These are phyloP conservation scores for Gorsachius goisagi DNA, from an alignment of 2,113 vertebrate species.

Conservation along the genomic window DNA sequence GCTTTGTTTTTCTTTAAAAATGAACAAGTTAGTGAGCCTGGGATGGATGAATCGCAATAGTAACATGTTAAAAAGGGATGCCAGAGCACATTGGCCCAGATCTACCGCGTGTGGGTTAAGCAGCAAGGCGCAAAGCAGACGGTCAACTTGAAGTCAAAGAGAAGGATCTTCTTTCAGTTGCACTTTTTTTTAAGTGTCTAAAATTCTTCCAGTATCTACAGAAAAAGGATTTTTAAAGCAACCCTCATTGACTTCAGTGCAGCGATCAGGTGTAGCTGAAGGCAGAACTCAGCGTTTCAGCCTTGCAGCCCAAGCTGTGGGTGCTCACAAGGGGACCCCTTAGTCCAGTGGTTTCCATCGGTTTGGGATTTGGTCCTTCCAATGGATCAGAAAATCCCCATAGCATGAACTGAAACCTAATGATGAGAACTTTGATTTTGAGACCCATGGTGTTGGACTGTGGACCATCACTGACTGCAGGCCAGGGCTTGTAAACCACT, in stretches of 20 bases:
- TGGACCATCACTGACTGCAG: neutral
- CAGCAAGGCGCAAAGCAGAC: conserved; percentile 37
- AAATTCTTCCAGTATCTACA: neutral
- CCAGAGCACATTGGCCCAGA: neutral
- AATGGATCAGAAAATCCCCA: neutral
- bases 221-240: neutral
- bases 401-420: neutral
- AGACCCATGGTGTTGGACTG: neutral
- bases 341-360: conserved; percentile 34
- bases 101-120: neutral
- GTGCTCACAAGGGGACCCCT: neutral
- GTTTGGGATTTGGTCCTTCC: neutral
- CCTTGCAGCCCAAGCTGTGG: neutral
- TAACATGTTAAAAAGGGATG: neutral
- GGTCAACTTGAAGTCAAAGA: conserved; percentile 45
- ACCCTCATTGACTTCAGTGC: conserved; percentile 38
- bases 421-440: neutral
- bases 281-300: neutral
- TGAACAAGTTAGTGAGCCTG: neutral
- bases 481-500: neutral
- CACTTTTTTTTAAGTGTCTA: neutral
- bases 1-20: neutral
- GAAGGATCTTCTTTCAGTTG: neutral
- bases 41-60: neutral
- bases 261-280: neutral